Evolutionary conservation across 2,888 invertebrate species (phyloP), one percentile per base, ranked within the genome.

Genomic region (Leistus spinibarbis): DNA sequence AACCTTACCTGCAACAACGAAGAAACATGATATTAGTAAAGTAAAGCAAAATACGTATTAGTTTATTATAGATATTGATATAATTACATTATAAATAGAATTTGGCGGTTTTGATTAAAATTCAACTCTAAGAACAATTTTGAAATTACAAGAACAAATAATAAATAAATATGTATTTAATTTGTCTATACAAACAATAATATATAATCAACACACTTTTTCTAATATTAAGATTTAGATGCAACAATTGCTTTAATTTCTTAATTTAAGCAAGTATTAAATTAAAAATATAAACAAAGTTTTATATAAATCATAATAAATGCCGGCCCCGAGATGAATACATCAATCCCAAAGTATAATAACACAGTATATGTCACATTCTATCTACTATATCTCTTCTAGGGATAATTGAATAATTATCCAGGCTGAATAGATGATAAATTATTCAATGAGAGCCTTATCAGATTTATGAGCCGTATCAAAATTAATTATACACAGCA

Each of bases 401-500:
- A 7, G 65, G 54, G 27, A 56, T 72, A 72, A 72, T 72, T 72
- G 72, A 72, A 72, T 72, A 72, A 72, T 72, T 72, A 72, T 72
- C 40, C 72, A 66, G 66, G 27, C 65, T 72, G 72, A 74, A 74
- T 62, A 63, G 74, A 74, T 74, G 74, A 74, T 74, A 74, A 74
- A 74, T 74, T 67, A 74, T 24, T 53, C 40, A 27, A 60, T 65
- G 53, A 64, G 62, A 60, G 56, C 57, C 23, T 62, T 56, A 68
- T 60, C 66, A 66, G 54, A 74, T 74, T 74, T 74, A 74, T 74
- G 68, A 68, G 67, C 53, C 74, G 62, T 74, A 68, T 74, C 74
- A 66, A 66, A 74, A 74, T 74, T 74, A 74, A 74, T 74, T 74
- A 74, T 67, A 74, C 74, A 23, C 57, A 67, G 62, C 67, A 19